Base-by-base conservation (phyloP, 1,140 invertebrate genomes). In the Trissolcus basalis region DNA sequence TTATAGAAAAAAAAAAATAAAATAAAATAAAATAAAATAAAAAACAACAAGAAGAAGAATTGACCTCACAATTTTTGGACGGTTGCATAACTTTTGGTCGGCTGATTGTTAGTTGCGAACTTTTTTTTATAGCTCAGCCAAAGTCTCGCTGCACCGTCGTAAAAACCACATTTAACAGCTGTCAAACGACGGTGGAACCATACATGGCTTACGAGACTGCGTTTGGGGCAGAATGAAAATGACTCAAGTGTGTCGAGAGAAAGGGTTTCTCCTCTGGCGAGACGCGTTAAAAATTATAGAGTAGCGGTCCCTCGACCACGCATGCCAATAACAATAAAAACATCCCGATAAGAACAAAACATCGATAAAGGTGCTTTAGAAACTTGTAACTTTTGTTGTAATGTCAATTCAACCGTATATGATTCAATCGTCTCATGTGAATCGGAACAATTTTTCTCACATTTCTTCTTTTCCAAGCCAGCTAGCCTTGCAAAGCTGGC, bases 141-240 rank as follows among this genome's bases (percentile, higher is more conserved):
- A 14, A 68, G 68, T 69, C 59, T 60, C 45, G 64, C 32, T 64
- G 19, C 19, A 59, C 27, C 32, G 59, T 73, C 67, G 67, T 78
- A 78, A 78, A 78, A 74, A 78, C 65, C 64, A 67, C 61, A 74
- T 74, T 78, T 74, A 70, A 78, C 70, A 78, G 76, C 76, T 78
- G 76, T 78, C 76, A 78, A 78, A 74, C 70, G 61, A 49, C 70
- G 70, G 58, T 70, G 70, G 77, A 71, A 74, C 76, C 76, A 78
- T 78, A 78, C 76, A 78, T 71, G 70, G 70, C 33, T 36, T 72
- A 72, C 64, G 64, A 58, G 19, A 58, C 36, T 7, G 13, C 49
- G 54, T 77, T 77, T 53, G 63, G 64, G 47, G 47, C 35, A 61
- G 56, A 71, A 67, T 77, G 67, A 71, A 61, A 71, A 77, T 39